Percentiles rank a stretch among this genome's conserved stretches.
phyloP scores from a whole-genome alignment of 2,888 invertebrate species.

The Nomada flava region DNA sequence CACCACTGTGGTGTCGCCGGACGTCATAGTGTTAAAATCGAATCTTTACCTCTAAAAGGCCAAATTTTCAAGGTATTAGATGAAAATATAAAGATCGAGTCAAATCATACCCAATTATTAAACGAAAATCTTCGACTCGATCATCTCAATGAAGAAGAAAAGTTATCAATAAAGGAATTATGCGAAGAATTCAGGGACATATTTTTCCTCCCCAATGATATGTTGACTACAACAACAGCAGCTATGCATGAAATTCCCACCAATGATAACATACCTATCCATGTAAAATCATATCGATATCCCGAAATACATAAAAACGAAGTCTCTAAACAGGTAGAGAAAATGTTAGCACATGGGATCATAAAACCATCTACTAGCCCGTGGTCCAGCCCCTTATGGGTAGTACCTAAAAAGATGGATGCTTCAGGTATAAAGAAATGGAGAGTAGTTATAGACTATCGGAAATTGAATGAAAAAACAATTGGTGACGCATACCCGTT shows the following conservation, averaged over 20 bases:
- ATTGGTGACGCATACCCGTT: too few species aligned
- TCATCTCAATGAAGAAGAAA: slow-evolving; percentile 1
- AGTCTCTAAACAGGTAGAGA: background rate
- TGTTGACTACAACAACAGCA: background rate
- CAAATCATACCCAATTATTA: background rate
- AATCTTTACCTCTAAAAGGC: background rate
- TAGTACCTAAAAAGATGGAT: too few species aligned
- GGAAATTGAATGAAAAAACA: too few species aligned
- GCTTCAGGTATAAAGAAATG: too few species aligned
- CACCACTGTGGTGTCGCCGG: too few species aligned
- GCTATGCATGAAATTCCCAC: slow-evolving; percentile 11
- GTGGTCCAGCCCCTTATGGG: too few species aligned
- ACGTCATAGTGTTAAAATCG: background rate
- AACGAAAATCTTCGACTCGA: slow-evolving; percentile 14
- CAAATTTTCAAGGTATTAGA: background rate
- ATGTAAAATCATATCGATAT: slow-evolving; percentile 3
- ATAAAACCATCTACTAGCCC: too few species aligned
- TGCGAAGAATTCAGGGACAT: slow-evolving; percentile 15
- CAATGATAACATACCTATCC: slow-evolving; percentile 8
- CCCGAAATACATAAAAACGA: slow-evolving; percentile 1
- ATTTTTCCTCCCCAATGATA: slow-evolving; percentile 2
- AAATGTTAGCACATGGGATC: background rate
- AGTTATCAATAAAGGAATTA: background rate
- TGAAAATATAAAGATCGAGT: background rate
- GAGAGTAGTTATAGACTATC: too few species aligned